Conservation (phyloP, 2,113 vertebrate species). For the Sigmodon hispidus region DNA sequence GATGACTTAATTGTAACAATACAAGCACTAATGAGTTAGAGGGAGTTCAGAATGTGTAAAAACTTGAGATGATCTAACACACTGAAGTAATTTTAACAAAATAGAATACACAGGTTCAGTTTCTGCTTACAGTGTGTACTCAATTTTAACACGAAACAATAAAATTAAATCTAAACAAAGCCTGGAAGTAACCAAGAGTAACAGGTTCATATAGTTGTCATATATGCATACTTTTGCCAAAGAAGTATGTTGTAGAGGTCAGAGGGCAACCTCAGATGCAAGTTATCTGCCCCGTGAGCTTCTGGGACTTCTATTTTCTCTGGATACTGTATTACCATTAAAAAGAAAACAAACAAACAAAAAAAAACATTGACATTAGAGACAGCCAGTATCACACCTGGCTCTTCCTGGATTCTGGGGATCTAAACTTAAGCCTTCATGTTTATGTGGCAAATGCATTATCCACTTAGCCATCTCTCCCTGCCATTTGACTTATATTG, state of each 20-base stretch:
- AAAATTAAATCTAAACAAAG: slow-evolving; percentile 16
- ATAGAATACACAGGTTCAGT: background rate
- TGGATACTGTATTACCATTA: background rate
- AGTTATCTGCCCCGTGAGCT: background rate
- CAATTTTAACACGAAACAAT: background rate
- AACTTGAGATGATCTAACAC: background rate
- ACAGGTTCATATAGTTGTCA: background rate
- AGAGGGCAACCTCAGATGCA: background rate
- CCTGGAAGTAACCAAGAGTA: background rate
- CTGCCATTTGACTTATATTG: background rate
- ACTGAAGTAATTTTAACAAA: background rate
- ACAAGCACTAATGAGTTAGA: background rate
- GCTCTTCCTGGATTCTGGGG: background rate
- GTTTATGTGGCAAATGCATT: background rate
- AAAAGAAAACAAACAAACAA: too few relatives aligned
- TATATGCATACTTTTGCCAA: background rate
- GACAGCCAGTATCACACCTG: background rate
- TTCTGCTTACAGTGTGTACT: background rate
- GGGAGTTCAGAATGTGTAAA: background rate
- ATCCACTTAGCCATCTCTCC: too few relatives aligned
- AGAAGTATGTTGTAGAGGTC: background rate
- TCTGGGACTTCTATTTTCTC: background rate
- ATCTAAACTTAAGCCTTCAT: background rate
- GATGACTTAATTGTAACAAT: background rate
- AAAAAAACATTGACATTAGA: background rate